Evolutionary conservation across 2,113 vertebrate species (phyloP), one percentile per base, ranked within the genome.

Genomic region (Cavia porcellus): DNA sequence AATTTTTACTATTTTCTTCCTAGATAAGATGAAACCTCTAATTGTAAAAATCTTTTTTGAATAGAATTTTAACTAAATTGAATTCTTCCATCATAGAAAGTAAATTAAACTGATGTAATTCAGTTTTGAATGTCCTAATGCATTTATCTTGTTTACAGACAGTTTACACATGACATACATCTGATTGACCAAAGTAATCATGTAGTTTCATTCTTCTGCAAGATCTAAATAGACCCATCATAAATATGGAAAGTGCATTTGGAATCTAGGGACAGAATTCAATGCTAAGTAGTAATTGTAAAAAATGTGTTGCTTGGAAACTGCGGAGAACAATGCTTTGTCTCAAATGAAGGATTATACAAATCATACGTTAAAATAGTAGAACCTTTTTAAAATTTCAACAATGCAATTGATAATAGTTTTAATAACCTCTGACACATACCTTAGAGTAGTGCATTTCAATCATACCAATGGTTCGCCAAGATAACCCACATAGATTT

Each of bases 321-420:
- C 94, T 98, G 89, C 83, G 97, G 95, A 98, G 94, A 98, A 92
- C 90, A 96, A 72, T 83, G 86, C 22, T 98, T 98, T 97, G 88
- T 97, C 98, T 98, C 96, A 98, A 47, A 19, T 85, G 83, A 98
- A 97, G 28, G 94, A 45, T 96, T 98, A 98, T 96, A 97, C 62
- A 98, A 98, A 96, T 92, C 45, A 98, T 28, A 4, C 92, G 96
- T 96, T 98, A 97, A 98, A 97, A 98, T 22, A 94, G 92, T 88
- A 95, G 98, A 98, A 94, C 12, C 55, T 61, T 98, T 98, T 28
- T 14, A 96, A 95, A 95, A 91, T 96, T 96, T 98, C 84, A 90
- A 75, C 89, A 22, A 50, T 92, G 22, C 5, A 52, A 97, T 92
- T 96, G 90, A 97, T 97, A 86, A 97, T 80, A 81, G n/a, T 96